Base-by-base conservation (phyloP, 2,113 vertebrate species). In the Bufo gargarizans region DNA sequence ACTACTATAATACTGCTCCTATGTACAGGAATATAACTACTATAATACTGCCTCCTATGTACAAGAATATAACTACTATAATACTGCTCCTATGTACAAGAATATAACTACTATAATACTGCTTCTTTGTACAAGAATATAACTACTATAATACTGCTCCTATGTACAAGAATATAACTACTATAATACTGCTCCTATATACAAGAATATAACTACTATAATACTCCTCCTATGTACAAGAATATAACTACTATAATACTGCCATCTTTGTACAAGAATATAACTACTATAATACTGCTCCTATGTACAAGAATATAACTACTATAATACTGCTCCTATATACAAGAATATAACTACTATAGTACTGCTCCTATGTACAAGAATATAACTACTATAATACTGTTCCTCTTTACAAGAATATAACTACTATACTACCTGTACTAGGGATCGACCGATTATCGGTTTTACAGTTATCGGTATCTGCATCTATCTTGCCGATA, bases 31-130 rank as follows among this genome's bases (percentile, higher is more conserved):
- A 65, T 65, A 65, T 71, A 71, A 71, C 67, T 43, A 14, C 67
- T 43, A 71, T 71, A 71, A 43, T 71, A 71, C 67, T 71, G 22
- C 67, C 10, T 4, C 67, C 65, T 22, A 13, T 71, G 22, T 71
- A 71, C 67, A 71, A 43, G 67, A 71, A 71, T 71, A 71, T 71
- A 71, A 71, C 67, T 71, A 71, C 67, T 71, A 71, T 71, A 71
- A 71, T 71, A 71, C 67, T 43, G 67, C 67, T 12, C 67, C 43
- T 43, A n/a, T 71, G 16, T 71, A 71, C 22, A 71, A 71, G 22
- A 43, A 43, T 33, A 71, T 71, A 71, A 71, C 67, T 71, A 71
- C 67, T 71, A 71, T 71, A 71, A 71, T 71, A 43, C 67, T 71
- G 22, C 67, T 12, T 10, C 67, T 33, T 43, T 71, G 3, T 71